Evolutionary conservation across 1,140 invertebrate genomes (phyloP).

Genomic region (Aethina tumida): DNA sequence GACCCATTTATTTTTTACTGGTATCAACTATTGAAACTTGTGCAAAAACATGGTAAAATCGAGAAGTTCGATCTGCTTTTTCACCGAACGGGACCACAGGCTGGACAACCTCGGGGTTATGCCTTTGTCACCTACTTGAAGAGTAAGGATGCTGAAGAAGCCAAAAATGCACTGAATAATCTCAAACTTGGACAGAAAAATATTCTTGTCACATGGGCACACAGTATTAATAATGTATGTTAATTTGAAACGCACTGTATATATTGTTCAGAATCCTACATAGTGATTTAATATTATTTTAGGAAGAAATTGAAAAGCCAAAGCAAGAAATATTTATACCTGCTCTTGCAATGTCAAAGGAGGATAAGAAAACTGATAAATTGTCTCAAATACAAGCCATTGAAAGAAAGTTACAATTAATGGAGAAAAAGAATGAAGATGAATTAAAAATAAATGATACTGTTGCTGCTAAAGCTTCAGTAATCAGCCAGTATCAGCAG

Average conservation of each 20-base stretch:
- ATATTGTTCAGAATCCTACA: not conserved
- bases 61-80: constrained; percentile 92
- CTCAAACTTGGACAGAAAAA: constrained; percentile 61
- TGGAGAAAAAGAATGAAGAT: constrained; percentile 57
- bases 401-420: constrained; percentile 73
- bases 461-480: constrained; percentile 48
- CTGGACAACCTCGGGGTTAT: constrained; percentile 84
- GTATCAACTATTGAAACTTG: constrained; percentile 89
- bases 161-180: constrained; percentile 63
- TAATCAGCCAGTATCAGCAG: constrained; percentile 53
- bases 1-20: constrained; percentile 46
- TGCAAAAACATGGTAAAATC: constrained; percentile 83
- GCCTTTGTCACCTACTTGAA: constrained; percentile 81
- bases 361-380: constrained; percentile 57
- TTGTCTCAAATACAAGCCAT: constrained; percentile 75
- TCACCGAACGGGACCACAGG: constrained; percentile 77
- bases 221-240: constrained; percentile 58
- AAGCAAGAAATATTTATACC: constrained; percentile 67
- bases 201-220: constrained; percentile 73
- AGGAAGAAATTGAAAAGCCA: constrained; percentile 63
- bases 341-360: constrained; percentile 60
- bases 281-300: constrained; percentile 23
- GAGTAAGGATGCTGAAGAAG: constrained; percentile 52
- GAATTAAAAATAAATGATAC: constrained; percentile 65
- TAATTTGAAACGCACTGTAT: not conserved